These are phyloP conservation scores for Lates calcarifer DNA, from an alignment of 2,113 vertebrate species.

Conservation along the genomic window DNA sequence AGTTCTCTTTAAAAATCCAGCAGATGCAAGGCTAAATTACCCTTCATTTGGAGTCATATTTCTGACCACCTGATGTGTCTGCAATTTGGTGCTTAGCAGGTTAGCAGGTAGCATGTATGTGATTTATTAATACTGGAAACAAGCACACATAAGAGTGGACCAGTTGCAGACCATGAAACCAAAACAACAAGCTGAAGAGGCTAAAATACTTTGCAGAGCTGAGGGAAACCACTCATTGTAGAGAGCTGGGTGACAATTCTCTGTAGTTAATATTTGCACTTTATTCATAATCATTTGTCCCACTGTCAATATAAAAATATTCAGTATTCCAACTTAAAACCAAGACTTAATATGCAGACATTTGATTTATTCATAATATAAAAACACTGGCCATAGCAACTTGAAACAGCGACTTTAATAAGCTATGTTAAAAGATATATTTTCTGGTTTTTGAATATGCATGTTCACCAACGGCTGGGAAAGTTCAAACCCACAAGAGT, in stretches of 20 bases:
- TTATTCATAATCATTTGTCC: not conserved
- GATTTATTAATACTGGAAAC: not conserved
- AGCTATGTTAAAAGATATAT: not conserved
- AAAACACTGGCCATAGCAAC: not conserved
- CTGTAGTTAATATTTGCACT: not conserved
- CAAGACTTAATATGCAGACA: not conserved
- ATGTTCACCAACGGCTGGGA: constrained; percentile 39
- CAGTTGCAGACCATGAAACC: not conserved
- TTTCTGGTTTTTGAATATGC: not conserved
- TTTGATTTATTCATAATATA: not conserved
- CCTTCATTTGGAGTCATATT: not conserved
- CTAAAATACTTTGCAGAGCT: not conserved
- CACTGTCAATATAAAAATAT: not conserved
- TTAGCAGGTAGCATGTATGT: not conserved
- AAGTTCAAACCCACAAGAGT: constrained; percentile 48
- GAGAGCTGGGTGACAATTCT: not conserved
- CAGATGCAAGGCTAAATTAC: not conserved
- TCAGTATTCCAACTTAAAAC: not conserved
- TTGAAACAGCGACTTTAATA: not conserved
- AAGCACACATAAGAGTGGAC: not conserved
- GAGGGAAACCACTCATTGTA: not conserved
- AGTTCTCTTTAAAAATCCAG: not conserved
- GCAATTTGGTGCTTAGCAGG: not conserved
- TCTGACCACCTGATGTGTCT: not conserved
- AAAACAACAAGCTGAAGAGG: not conserved